Evolutionary conservation across 2,888 invertebrate genomes (phyloP).

Genomic region (Ectropis crepuscularia): DNA sequence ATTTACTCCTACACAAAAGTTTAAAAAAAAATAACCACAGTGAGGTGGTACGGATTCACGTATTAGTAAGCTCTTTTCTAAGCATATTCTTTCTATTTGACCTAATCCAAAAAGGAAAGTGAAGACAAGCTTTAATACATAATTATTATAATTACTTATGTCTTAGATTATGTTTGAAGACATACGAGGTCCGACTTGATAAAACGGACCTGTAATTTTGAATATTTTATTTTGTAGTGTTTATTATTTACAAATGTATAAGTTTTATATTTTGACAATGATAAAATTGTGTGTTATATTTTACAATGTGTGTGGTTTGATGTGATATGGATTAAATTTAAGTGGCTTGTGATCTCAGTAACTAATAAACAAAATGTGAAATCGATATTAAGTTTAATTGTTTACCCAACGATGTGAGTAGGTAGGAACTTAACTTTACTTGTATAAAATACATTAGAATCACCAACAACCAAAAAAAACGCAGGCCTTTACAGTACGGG

Average conservation of each 20-base stretch:
- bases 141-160: conserved; percentile 27
- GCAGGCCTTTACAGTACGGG: too few relatives aligned
- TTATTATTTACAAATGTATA: conserved; percentile 18
- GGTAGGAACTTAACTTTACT: too few relatives aligned
- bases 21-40: too few relatives aligned
- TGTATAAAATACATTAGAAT: too few relatives aligned
- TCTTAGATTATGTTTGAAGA: neutral
- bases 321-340: conserved; percentile 69
- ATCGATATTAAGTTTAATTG: conserved; percentile 45
- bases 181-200: neutral
- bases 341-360: conserved; percentile 80
- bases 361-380: conserved; percentile 66
- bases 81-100: too few relatives aligned
- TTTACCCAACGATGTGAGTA: neutral
- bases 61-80: too few relatives aligned
- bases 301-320: conserved; percentile 52
- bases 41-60: too few relatives aligned
- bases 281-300: conserved; percentile 40
- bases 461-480: too few relatives aligned
- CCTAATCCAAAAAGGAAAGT: conserved; percentile 3
- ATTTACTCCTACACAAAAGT: too few relatives aligned
- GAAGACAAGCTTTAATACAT: conserved; percentile 32
- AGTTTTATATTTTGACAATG: conserved; percentile 18
- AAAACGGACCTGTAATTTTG: conserved; percentile 17
- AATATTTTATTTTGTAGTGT: conserved; percentile 37